Evolutionary conservation across 2,113 vertebrate species (phyloP).

Genomic region (Diglossa brunneiventris): DNA sequence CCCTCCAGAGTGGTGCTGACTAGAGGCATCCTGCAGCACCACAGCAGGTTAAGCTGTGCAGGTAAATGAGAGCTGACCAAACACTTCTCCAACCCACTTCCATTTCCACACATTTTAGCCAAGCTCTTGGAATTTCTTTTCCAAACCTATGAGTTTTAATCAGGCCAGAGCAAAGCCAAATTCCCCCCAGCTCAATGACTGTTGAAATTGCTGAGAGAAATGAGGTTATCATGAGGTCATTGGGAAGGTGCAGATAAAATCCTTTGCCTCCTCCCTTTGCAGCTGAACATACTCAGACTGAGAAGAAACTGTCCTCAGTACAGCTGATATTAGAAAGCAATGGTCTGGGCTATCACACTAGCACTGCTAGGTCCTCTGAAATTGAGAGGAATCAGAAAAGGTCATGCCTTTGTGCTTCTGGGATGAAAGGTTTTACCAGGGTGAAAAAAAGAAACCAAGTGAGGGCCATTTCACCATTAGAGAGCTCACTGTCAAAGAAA

Average conservation of each 20-base stretch:
- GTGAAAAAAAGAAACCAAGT: not conserved
- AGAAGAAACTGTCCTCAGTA: not conserved
- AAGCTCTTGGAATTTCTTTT: not conserved
- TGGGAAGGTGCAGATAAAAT: not conserved
- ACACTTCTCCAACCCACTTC: not conserved
- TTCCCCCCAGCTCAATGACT: not conserved
- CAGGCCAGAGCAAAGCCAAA: not conserved
- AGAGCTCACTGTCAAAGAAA: not conserved
- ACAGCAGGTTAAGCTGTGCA: not conserved
- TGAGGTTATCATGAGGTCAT: not conserved
- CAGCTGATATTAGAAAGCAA: not conserved
- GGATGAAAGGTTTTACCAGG: not conserved
- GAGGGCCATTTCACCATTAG: not conserved
- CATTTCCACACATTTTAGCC: fast-evolving
- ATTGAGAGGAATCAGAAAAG: not conserved
- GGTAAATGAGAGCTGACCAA: not conserved
- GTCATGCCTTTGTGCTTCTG: not conserved
- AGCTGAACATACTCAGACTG: not conserved
- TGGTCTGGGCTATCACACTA: not conserved
- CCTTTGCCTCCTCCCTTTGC: not conserved
- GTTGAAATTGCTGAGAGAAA: not conserved
- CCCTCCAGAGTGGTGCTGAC: not conserved
- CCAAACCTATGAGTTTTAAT: not conserved
- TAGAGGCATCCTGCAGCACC: not conserved
- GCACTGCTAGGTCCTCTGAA: not conserved